These are phyloP conservation scores for Apus apus DNA, from an alignment of 2,113 vertebrate genomes.

Conservation along the genomic window DNA sequence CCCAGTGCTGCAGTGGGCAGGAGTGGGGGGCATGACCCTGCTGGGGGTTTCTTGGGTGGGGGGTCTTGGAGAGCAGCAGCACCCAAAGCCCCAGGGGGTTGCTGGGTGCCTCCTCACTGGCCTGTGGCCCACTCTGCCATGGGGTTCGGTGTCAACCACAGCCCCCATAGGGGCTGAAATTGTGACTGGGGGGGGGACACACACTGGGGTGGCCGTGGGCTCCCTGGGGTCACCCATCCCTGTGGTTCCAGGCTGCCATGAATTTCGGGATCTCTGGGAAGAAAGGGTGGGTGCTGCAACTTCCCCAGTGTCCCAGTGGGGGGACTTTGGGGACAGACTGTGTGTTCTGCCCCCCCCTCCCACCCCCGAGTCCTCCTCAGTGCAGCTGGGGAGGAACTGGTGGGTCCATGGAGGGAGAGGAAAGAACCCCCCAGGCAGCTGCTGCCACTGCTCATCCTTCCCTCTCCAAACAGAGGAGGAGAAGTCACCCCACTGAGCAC, in stretches of 20 bases:
- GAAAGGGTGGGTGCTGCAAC: no score
- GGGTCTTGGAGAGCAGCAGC: accelerated
- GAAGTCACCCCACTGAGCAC: accelerated
- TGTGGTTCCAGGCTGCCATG: accelerated
- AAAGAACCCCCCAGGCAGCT: accelerated
- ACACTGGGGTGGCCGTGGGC: background rate
- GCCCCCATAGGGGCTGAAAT: no score
- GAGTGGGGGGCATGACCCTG: accelerated
- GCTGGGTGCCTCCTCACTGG: background rate
- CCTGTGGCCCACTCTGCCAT: accelerated
- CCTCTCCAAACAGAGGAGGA: background rate
- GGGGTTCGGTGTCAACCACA: background rate
- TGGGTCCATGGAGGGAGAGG: background rate
- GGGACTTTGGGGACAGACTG: background rate
- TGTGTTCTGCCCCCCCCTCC: accelerated
- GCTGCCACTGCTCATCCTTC: accelerated
- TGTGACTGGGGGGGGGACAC: no score
- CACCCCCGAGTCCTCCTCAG: accelerated
- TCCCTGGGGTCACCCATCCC: no score
- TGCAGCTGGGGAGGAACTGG: accelerated
- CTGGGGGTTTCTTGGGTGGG: background rate
- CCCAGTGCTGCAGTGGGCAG: accelerated
- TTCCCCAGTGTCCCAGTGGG: no score
- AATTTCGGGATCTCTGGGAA: background rate
- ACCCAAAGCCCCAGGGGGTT: background rate